Conservation (phyloP, 2,888 invertebrate genomes). For the Ectemnius lituratus region DNA sequence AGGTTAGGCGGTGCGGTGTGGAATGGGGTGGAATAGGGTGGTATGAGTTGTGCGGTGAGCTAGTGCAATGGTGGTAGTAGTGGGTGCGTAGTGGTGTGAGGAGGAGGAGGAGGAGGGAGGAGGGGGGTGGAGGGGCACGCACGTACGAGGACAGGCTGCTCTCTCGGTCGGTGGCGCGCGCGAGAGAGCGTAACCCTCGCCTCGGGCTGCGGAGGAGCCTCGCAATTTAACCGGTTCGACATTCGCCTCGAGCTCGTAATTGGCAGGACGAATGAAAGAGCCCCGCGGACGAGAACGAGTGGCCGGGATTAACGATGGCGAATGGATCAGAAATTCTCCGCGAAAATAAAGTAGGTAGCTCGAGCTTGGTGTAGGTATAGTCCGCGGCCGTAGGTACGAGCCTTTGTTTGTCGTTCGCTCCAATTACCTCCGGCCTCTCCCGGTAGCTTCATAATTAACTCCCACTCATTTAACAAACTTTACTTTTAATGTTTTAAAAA, state of each 20-base stretch:
- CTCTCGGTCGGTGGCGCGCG: background rate
- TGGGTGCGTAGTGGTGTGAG: constrained; percentile 10
- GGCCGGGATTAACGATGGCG: constrained; percentile 69
- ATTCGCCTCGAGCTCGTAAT: constrained; percentile 68
- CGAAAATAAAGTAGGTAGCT: constrained; percentile 70
- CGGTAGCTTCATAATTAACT: constrained; percentile 77
- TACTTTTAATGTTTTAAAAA: constrained; percentile 78
- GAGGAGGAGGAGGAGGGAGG: too few species aligned
- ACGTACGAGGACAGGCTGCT: constrained; percentile 55
- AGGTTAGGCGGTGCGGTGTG: constrained; percentile 19
- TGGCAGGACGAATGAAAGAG: constrained; percentile 73
- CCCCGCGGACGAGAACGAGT: constrained; percentile 66
- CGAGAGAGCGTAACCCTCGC: constrained; percentile 59
- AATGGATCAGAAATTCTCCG: constrained; percentile 73
- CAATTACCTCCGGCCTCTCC: constrained; percentile 76
- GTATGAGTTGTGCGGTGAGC: background rate
- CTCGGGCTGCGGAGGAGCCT: constrained; percentile 65
- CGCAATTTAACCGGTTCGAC: constrained; percentile 66
- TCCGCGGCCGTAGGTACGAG: constrained; percentile 63
- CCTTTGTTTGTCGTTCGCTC: constrained; percentile 78
- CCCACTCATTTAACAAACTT: constrained; percentile 78
- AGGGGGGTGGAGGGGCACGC: too few species aligned
- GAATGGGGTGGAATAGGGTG: constrained; percentile 9
- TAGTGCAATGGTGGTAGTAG: background rate
- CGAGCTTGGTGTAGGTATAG: constrained; percentile 56